Evolutionary conservation across 2,888 invertebrate genomes (phyloP).

Genomic region (Cataglyphis rosenhaueri): DNA sequence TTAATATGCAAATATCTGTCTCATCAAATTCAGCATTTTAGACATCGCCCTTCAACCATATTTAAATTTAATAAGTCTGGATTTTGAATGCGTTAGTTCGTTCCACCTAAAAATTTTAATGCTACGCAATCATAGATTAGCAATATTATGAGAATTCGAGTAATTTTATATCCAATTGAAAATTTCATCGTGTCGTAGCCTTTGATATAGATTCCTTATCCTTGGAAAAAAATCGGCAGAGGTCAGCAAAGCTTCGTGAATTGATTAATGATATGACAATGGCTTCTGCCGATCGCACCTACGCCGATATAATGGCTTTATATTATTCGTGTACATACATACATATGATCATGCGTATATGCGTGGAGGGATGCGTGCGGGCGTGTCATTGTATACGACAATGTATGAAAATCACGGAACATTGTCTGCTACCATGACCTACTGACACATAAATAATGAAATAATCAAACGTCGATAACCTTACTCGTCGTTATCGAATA

Average conservation of each 20-base stretch:
- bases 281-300: slow-evolving; percentile 15
- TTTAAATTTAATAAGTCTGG: background rate
- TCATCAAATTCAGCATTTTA: slow-evolving; percentile 26
- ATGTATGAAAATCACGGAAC: slow-evolving; percentile 73
- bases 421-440: slow-evolving; percentile 80
- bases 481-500: slow-evolving; percentile 41
- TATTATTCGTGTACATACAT: slow-evolving; percentile 22
- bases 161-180: background rate
- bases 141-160: background rate
- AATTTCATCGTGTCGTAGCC: background rate
- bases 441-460: slow-evolving; percentile 79
- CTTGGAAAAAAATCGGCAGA: slow-evolving; percentile 36
- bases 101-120: background rate
- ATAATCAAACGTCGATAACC: slow-evolving; percentile 56
- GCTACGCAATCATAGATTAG: background rate
- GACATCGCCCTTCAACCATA: background rate
- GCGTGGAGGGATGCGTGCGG: slow-evolving; percentile 62
- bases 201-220: slow-evolving; percentile 10
- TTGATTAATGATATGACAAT: slow-evolving; percentile 48
- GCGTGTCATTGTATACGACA: slow-evolving; percentile 58
- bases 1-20: slow-evolving; percentile 18
- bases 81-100: background rate
- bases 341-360: slow-evolving; percentile 46
- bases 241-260: slow-evolving; percentile 32
- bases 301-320: slow-evolving; percentile 45